phyloP scores from a whole-genome alignment of 2,888 invertebrate genomes.

The Carterocephalus palaemon region DNA sequence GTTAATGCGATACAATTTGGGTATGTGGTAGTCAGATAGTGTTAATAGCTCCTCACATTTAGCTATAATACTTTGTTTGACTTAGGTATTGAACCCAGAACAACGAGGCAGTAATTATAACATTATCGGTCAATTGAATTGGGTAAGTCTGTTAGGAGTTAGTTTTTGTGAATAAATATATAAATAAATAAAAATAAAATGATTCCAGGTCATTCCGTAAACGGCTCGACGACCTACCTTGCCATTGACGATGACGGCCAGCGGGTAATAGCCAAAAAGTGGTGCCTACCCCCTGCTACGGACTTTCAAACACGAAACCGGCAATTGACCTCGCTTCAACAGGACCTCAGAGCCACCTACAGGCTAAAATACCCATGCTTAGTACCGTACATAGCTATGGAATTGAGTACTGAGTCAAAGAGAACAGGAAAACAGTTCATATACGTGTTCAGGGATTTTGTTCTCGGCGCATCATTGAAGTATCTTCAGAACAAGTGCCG shows the following conservation, averaged over 20 bases:
- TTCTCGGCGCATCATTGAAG: constrained; percentile 70
- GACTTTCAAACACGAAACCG: constrained; percentile 69
- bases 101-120: no score
- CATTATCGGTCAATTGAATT: no score
- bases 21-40: no score
- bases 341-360: constrained; percentile 85
- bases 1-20: no score
- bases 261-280: constrained; percentile 85
- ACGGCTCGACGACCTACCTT: constrained; percentile 85
- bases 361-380: constrained; percentile 85
- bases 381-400: constrained; percentile 87
- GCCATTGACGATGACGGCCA: constrained; percentile 89
- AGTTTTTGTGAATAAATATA: no score
- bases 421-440: constrained; percentile 64
- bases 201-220: constrained; percentile 82
- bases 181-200: no score
- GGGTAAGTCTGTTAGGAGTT: no score
- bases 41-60: no score
- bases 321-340: constrained; percentile 84
- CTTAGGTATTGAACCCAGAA: no score
- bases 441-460: constrained; percentile 85
- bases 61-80: no score
- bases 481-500: constrained; percentile 44
- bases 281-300: constrained; percentile 77
- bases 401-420: constrained; percentile 79